phyloP scores from a whole-genome alignment of 2,888 invertebrate genomes.

The Limenitis camilla region DNA sequence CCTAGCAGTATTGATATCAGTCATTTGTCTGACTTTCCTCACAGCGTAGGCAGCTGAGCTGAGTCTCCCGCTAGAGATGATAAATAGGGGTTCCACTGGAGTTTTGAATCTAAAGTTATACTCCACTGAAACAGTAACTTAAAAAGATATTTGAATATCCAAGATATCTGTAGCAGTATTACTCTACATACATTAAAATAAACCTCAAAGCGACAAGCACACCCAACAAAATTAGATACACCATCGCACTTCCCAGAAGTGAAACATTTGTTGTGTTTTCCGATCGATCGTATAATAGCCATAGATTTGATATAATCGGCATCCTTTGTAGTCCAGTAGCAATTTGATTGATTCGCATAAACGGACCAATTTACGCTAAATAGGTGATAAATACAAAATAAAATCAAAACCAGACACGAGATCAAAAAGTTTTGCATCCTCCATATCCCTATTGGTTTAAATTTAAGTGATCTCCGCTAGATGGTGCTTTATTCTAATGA shows the following conservation, averaged over 20 bases:
- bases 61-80: no score
- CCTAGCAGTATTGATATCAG: no score
- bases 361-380: constrained; percentile 26
- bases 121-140: background rate
- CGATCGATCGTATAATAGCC: constrained; percentile 15
- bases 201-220: constrained; percentile 20
- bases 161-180: background rate
- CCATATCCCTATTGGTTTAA: no score
- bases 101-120: no score
- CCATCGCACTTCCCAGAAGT: constrained; percentile 9
- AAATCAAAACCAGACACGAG: no score
- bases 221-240: constrained; percentile 16
- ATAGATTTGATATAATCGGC: constrained; percentile 18
- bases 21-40: no score
- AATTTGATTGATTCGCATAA: constrained; percentile 29
- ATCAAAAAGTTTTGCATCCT: no score
- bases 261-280: constrained; percentile 4
- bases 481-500: no score
- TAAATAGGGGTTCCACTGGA: no score
- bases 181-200: background rate
- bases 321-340: constrained; percentile 24
- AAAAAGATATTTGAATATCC: no score
- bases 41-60: no score
- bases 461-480: no score
- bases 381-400: constrained; percentile 4